Conservation (phyloP, 2,888 invertebrate species). For the Pyralis farinalis region DNA sequence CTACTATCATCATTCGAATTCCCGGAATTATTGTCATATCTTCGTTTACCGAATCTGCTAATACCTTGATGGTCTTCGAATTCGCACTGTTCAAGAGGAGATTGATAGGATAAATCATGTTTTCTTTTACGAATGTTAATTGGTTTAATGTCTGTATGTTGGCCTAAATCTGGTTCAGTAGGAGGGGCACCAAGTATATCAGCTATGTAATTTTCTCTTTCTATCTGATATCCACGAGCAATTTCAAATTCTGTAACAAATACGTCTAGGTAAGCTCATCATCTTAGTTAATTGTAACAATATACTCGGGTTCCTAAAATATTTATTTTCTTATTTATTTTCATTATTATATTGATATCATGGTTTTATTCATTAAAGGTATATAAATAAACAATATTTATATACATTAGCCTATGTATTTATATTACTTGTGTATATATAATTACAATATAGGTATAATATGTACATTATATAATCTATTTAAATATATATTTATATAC, state of each 20-base stretch:
- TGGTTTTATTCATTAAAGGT: too few species aligned
- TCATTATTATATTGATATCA: too few species aligned
- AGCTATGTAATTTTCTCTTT: constrained; percentile 80
- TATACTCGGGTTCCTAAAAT: too few species aligned
- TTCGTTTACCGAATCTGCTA: constrained; percentile 9
- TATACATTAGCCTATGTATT: too few species aligned
- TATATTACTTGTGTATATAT: too few species aligned
- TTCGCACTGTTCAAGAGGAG: constrained; percentile 22
- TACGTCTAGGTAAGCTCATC: too few species aligned
- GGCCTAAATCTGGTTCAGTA: constrained; percentile 38
- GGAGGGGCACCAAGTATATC: constrained; percentile 46
- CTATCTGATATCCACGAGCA: constrained; percentile 85
- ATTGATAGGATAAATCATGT: constrained; percentile 20
- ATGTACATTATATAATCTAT: too few species aligned
- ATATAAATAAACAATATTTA: too few species aligned
- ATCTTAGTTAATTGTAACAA: too few species aligned
- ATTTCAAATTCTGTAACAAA: constrained; percentile 79
- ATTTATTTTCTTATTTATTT: too few species aligned
- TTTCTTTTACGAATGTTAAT: constrained; percentile 20
- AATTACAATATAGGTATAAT: too few species aligned
- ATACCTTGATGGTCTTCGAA: constrained; percentile 1
- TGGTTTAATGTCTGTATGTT: constrained; percentile 32
- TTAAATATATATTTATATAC: too few species aligned
- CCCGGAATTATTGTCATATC: background rate
- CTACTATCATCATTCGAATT: background rate